Evolutionary conservation across 2,888 invertebrate genomes (phyloP), one percentile per base, ranked within the genome.

Genomic region (Pinctada fucata): DNA sequence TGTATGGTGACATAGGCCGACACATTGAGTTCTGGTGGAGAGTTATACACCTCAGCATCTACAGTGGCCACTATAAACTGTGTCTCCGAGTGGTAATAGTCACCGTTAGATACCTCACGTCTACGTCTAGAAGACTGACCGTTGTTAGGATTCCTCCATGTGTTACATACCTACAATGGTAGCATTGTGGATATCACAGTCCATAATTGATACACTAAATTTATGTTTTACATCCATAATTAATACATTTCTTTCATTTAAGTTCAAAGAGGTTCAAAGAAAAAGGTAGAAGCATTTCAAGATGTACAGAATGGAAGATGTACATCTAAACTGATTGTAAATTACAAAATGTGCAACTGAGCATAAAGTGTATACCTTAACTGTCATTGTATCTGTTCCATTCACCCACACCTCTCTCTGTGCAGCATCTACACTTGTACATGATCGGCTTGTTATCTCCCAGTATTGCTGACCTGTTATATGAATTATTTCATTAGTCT

Each of bases 1-100:
- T 16, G 31, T 16, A 66, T 13, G 31, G 66, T 13, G 16, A 31
- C 16, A 47, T 75, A 50, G 2, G 66, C 63, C 8, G 74, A 31
- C 58, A 74, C 72, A 4, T 78, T 52, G 31, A 85, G 65, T n/a
- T 48, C 67, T 52, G 85, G 85, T 66, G 85, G 81, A 64, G 74
- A 75, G 66, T 85, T 85, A 45, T 79, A 72, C 2, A 82, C 70
- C 3, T 76, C 72, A n/a, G 81, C 78, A 2, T 65, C 64, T 2
- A 81, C 78, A 8, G 70, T 31, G 5, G 82, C 78, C 16, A 83
- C n/a, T 31, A 79, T 79, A 74, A 85, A 85, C 66, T 82, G 80
- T 10, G 85, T 85, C 58, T 85, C 83, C 10, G 58, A 58, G 58
- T 58, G 58, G 66, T 13, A 66, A 6, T 13, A 31, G 64, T 75